Evolutionary conservation across 2,113 vertebrate genomes (phyloP), one percentile per base, ranked within the genome.

Genomic region (Nicator chloris): DNA sequence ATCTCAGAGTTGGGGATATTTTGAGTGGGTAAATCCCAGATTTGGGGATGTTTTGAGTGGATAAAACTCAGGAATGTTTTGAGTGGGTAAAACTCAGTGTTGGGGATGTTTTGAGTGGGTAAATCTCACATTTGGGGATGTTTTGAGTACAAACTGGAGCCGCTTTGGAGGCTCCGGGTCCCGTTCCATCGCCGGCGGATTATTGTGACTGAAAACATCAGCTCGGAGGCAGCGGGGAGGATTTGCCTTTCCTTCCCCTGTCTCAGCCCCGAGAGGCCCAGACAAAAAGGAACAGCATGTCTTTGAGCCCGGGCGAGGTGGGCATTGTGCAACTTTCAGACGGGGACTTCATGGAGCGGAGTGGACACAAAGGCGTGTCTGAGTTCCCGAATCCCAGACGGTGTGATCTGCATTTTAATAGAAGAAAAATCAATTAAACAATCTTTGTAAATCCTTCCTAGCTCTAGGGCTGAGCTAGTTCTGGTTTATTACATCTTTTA

Each of bases 351-450:
- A 96, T 24, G 96, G 97, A 96, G 96, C 97, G 24, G 96, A 61
- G 94, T 75, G 97, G 95, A 98, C 97, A 98, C 98, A 98, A 98
- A 98, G 97, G 92, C 92, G 92, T 94, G 98, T 98, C 98, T 98
- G 98, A 96, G 96, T 94, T 95, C 91, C 97, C 81, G 90, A 92
- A 87, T 75, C 95, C 97, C 97, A 97, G 98, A 94, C 97, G 66
- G 72, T 96, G 96, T 97, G 95, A 98, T 97, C 98, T 98, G 98
- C 98, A 98, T 98, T 66, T 98, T 98, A 98, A 98, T 98, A 92
- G 97, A 72, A 92, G 80, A 92, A 97, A 98, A 98, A 98, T 98
- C 98, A 98, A 98, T 98, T 98, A 97, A 98, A 98, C 96, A 96
- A 97, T 98, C 97, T 98, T 93, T 92, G 91, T 44, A 94, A 95